These are phyloP conservation scores for Conops quadrifasciatus DNA, from an alignment of 2,888 invertebrate species.

Conservation along the genomic window DNA sequence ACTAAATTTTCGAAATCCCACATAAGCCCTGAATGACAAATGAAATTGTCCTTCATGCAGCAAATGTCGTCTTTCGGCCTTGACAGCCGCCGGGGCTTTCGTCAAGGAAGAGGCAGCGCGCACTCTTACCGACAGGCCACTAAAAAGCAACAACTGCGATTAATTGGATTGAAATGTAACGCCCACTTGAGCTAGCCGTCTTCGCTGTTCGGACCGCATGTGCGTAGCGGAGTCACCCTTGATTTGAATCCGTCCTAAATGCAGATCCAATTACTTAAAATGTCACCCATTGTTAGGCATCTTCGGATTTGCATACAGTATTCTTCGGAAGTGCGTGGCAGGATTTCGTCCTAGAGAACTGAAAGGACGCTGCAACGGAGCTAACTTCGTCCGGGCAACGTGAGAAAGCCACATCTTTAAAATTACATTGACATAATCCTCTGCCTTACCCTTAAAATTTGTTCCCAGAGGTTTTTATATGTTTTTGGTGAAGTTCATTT, in stretches of 20 bases:
- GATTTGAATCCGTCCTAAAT: constrained; percentile 61
- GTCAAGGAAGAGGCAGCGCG: constrained; percentile 15
- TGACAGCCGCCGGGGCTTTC: constrained; percentile 31
- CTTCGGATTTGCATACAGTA: constrained; percentile 63
- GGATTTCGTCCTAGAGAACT: no score
- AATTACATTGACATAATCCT: no score
- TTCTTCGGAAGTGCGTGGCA: no score
- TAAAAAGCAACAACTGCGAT: constrained; percentile 56
- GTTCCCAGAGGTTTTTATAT: no score
- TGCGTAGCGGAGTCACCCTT: neutral
- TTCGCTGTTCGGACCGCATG: neutral
- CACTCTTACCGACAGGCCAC: constrained; percentile 41
- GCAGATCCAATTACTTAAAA: constrained; percentile 66
- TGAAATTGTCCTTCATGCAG: constrained; percentile 54
- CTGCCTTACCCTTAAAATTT: no score
- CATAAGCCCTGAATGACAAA: constrained; percentile 60
- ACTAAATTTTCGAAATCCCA: constrained; percentile 57
- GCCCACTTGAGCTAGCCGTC: constrained; percentile 48
- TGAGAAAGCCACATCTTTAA: no score
- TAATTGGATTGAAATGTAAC: constrained; percentile 58
- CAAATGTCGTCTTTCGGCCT: constrained; percentile 26
- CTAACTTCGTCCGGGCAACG: no score
- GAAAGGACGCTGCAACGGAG: no score
- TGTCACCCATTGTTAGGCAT: constrained; percentile 62
- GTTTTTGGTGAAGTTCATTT: no score